phyloP scores from a whole-genome alignment of 92 coral and sea anemone genomes.

The Zoanthus solanderi region DNA sequence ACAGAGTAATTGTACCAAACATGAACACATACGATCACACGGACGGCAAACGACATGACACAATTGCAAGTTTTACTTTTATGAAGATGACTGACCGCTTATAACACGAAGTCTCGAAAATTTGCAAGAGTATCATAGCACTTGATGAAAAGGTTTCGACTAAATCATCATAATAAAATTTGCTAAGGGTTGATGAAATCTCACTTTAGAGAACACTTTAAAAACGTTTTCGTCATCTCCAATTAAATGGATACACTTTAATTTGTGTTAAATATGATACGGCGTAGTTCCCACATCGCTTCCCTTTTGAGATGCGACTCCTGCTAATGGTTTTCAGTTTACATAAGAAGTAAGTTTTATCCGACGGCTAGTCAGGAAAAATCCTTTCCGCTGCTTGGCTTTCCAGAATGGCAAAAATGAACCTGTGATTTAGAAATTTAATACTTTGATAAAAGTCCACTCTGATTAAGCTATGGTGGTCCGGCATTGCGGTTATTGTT shows the following conservation, averaged over 20 bases:
- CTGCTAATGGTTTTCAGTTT: conserved; percentile 45
- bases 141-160: background rate
- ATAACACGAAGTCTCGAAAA: background rate
- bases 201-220: background rate
- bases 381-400: conserved; percentile 30
- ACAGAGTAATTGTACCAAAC: background rate
- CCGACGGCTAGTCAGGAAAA: conserved; percentile 32
- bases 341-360: conserved; percentile 25
- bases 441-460: background rate
- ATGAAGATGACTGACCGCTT: background rate
- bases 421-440: conserved; percentile 25
- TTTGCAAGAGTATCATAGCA: background rate
- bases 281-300: background rate
- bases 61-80: background rate
- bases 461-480: background rate
- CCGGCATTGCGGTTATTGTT: background rate
- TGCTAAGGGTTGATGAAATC: background rate
- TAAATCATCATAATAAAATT: background rate
- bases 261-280: background rate
- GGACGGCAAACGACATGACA: background rate
- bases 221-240: background rate
- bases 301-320: conserved; percentile 17
- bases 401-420: conserved; percentile 31
- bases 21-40: background rate
- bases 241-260: conserved; percentile 20